A percentile compares a stretch with the other conserved stretches of the same genome.
Conservation (phyloP, 2,113 vertebrate genomes). For the Petrocephalus zakoni region DNA sequence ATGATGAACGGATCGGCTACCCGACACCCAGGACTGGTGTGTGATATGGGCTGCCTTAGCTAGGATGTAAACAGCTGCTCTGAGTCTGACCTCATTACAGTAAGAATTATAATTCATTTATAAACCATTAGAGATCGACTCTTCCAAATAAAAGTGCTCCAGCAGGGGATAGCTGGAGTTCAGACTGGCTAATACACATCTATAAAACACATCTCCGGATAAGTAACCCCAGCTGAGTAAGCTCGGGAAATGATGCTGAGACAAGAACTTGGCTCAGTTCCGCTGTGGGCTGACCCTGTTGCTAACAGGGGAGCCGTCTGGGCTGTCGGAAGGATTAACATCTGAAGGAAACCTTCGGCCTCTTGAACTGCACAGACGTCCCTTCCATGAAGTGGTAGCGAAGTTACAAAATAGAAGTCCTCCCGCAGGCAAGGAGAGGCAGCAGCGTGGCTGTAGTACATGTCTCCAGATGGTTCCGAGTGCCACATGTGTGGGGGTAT, state of each 20-base stretch:
- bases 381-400: background rate
- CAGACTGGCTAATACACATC: background rate
- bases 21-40: background rate
- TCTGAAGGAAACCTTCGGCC: background rate
- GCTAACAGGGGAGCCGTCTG: background rate
- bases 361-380: background rate
- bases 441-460: background rate
- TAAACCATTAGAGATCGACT: background rate
- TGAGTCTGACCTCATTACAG: background rate
- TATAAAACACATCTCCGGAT: background rate
- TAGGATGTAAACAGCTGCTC: background rate
- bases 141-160: background rate
- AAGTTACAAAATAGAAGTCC: background rate
- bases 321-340: background rate
- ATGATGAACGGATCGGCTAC: background rate
- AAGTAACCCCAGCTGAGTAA: background rate
- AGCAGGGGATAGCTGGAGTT: background rate
- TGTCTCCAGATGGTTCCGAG: background rate
- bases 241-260: background rate
- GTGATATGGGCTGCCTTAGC: background rate
- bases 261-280: background rate
- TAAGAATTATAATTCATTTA: background rate
- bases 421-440: background rate
- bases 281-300: background rate
- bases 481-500: background rate